Base-by-base conservation (phyloP, 2,888 invertebrate species). In the Choristoneura rosaceana region DNA sequence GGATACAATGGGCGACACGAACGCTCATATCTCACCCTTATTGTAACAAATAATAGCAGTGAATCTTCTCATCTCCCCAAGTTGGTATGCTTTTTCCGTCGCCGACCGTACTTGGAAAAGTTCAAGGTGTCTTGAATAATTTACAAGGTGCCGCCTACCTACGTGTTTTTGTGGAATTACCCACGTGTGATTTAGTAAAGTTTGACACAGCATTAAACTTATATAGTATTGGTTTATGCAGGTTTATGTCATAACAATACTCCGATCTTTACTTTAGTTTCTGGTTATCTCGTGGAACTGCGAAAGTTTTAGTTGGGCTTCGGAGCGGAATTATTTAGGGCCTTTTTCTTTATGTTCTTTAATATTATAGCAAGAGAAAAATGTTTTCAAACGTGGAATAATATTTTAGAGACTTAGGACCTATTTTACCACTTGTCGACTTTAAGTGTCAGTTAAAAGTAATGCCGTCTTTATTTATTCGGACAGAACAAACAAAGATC, bases 121-220 rank as follows among this genome's bases (percentile, higher is more conserved):
- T 70, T 70, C 50, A 33, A 50, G 65, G 60, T 60, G 60, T 33
- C 59, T 70, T 65, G 70, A 65, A 70, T 70, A 70, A 65, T 70
- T 65, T 70, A 70, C 65, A 65, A 50, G 59, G 47, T 15, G n/a
- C 60, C 65, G 50, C n/a, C 41, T 12, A 55, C 47, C 45, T 58
- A 38, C 63, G 41, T 65, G 70, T 65, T 70, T 65, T 65, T 60
- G 70, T 65, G 60, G 47, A 65, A 65, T 50, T 70, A 65, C 59
- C 50, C 60, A 60, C 50, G 60, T 65, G 65, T 60, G 65, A 65
- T 70, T 70, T 64, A 38, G 47, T 50, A 69, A 65, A 70, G 70
- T 65, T 70, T 65, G 41, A 47, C 59, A 65, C 25, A 52, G 59
- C 34, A 64, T 70, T 58, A 70, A 63, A 70, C 58, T 59, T 69